Evolutionary conservation across 1,140 invertebrate species (phyloP).

Genomic region (Vanessa tameamea): DNA sequence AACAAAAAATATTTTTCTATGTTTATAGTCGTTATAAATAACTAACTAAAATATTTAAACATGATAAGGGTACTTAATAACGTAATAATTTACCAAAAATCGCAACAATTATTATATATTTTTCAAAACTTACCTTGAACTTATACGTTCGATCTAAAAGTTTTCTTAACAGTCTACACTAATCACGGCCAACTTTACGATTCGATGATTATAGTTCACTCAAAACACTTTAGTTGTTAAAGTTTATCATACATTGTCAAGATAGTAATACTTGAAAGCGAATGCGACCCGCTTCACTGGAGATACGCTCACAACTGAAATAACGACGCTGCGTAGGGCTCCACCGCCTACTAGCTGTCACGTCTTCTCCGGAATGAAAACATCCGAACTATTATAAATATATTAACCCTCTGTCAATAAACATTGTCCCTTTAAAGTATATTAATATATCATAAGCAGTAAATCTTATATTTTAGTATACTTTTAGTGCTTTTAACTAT

Average conservation of each 20-base stretch:
- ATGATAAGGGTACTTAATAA: no score
- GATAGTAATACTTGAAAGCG: slow-evolving; percentile 9
- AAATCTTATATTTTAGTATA: no score
- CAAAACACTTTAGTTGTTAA: slow-evolving; percentile 26
- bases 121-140: background rate
- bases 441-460: background rate
- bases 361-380: slow-evolving; percentile 17
- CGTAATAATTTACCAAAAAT: no score
- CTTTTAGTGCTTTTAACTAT: no score
- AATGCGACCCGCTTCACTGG: slow-evolving; percentile 26
- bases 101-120: background rate
- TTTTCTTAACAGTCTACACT: background rate
- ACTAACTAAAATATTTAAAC: no score
- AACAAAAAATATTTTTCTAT: no score
- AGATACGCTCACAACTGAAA: slow-evolving; percentile 30
- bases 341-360: slow-evolving; percentile 15
- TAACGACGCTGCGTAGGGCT: background rate
- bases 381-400: background rate
- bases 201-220: slow-evolving; percentile 12
- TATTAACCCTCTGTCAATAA: background rate
- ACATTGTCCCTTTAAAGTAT: background rate
- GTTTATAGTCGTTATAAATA: no score
- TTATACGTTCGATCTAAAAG: background rate
- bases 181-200: slow-evolving; percentile 8
- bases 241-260: slow-evolving; percentile 32